Conservation (phyloP, 2,113 vertebrate genomes). For the Sinocyclocheilus anshuiensis region DNA sequence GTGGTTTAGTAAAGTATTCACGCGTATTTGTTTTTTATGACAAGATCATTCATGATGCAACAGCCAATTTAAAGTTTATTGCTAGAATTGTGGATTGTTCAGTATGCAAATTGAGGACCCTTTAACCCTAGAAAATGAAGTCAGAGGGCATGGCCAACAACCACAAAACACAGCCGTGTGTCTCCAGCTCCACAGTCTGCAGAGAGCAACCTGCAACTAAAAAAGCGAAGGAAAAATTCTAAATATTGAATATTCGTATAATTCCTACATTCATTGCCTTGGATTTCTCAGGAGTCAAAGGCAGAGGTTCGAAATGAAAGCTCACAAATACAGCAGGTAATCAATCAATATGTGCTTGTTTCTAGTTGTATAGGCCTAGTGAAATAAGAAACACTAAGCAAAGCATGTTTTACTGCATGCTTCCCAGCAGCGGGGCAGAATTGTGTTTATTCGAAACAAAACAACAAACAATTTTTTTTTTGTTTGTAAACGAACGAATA, state of each 20-base stretch:
- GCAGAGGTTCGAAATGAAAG: not conserved
- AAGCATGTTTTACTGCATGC: not conserved
- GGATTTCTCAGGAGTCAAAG: not conserved
- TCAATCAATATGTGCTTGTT: not conserved
- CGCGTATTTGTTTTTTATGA: not conserved
- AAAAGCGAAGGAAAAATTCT: not conserved
- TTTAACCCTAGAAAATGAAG: conserved; percentile 50
- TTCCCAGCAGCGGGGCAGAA: not conserved
- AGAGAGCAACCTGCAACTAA: not conserved
- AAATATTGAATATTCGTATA: not conserved
- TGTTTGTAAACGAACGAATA: not conserved
- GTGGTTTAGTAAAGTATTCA: not conserved
- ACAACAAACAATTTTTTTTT: no score
- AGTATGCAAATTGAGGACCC: conserved; percentile 55
- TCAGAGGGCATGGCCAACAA: conserved; percentile 48
- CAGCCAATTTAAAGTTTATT: not conserved
- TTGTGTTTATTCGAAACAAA: no score
- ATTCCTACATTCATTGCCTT: not conserved
- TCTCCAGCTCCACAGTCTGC: conserved; percentile 10
- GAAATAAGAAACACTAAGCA: not conserved
- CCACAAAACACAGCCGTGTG: conserved; percentile 20
- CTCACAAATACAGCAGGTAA: not conserved
- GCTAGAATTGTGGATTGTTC: conserved; percentile 6
- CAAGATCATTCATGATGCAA: not conserved
- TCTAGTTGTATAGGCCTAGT: not conserved